Evolutionary conservation across 1,140 invertebrate species (phyloP), one percentile per base, ranked within the genome.

Genomic region (Cardiocondyla obscurior): DNA sequence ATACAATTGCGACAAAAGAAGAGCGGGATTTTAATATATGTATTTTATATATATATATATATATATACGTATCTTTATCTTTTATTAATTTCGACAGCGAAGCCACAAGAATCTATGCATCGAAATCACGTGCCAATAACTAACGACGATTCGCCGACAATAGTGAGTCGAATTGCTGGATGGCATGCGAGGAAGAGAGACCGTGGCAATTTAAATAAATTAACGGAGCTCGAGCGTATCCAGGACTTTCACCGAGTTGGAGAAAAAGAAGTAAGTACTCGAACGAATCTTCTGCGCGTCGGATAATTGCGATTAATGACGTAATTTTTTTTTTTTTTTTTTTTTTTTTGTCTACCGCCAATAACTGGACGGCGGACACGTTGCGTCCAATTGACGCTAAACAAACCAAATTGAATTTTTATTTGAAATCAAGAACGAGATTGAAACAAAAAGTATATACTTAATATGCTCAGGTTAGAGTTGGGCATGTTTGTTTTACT

Each of bases 171-270:
- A 85, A 87, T 85, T 79, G 87, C 81, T 87, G 55, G 62, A 82
- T 64, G 79, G 60, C 87, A 85, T 81, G 90, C 88, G 90, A 88
- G 64, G 58, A 73, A 57, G 91, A 65, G 84, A 57, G 76, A 76
- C 49, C 84, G 82, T 67, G 89, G 90, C 88, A 92, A 92, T 93
- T 93, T 92, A 91, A 93, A 93, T 92, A 92, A 93, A 92, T 93
- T 93, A 92, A 92, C 89, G 84, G 81, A 85, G 85, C 83, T 82
- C 89, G 88, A 86, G 76, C 83, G 84, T 83, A 85, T 81, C 65
- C 39, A 64, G 46, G 39, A 44, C 73, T 73, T 60, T 72, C 83
- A 83, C 72, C 36, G 16, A 33, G 51, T 65, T 55, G 22, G 60
- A 82, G 67, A 14, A 70, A 64, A 49, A 53, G 36, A 67, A 67